Evolutionary conservation across 2,113 vertebrate genomes (phyloP).

Genomic region (Microcebus jonahi): DNA sequence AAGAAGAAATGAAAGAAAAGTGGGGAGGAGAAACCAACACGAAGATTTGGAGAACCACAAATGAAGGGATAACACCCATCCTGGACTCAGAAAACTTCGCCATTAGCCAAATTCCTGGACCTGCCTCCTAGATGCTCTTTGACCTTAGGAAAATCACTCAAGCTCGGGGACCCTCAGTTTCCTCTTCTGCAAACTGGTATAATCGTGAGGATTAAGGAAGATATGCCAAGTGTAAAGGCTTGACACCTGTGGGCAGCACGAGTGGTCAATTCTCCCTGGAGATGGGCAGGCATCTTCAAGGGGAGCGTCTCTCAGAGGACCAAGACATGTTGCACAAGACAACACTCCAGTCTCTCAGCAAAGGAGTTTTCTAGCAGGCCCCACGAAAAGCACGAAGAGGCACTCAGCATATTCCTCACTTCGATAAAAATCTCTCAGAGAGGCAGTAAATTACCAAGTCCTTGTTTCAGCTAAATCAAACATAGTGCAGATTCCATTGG

Average conservation of each 20-base stretch:
- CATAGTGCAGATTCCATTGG: slow-evolving; percentile 55
- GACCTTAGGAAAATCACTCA: background rate
- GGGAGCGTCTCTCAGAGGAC: background rate
- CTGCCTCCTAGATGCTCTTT: background rate
- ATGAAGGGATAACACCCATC: background rate
- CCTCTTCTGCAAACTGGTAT: background rate
- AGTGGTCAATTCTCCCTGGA: background rate
- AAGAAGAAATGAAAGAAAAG: background rate
- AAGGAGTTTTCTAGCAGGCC: background rate
- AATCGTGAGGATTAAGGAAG: background rate
- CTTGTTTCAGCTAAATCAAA: slow-evolving; percentile 76
- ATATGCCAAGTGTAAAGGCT: background rate
- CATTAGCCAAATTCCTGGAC: background rate
- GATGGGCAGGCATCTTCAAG: background rate
- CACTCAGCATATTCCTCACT: background rate
- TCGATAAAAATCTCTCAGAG: slow-evolving; percentile 54
- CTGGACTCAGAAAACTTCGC: background rate
- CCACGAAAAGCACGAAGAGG: background rate
- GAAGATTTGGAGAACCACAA: background rate
- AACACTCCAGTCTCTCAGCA: background rate
- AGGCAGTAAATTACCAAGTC: slow-evolving; percentile 50
- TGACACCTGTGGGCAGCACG: background rate
- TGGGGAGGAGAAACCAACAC: background rate
- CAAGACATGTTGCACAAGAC: background rate
- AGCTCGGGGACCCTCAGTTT: background rate